Conservation (phyloP, 2,113 vertebrate genomes). For the Micromys minutus region DNA sequence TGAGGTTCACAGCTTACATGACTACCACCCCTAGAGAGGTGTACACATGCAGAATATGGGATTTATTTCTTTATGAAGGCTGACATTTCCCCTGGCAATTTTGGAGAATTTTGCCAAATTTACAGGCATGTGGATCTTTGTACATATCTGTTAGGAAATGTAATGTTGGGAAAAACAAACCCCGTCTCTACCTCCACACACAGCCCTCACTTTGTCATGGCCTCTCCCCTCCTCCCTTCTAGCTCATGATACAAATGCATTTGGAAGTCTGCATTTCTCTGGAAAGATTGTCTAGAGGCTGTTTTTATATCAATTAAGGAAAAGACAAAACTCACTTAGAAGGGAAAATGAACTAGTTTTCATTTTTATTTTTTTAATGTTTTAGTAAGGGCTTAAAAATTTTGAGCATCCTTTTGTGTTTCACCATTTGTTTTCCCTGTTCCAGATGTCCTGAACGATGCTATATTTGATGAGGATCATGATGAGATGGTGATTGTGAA, state of each 20-base stretch:
- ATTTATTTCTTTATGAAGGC: background rate
- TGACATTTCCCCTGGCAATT: background rate
- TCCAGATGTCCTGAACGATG: conserved; percentile 97
- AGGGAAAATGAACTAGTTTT: background rate
- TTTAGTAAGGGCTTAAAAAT: background rate
- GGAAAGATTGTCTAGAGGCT: background rate
- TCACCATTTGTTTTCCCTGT: conserved; percentile 56
- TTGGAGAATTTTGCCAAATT: background rate
- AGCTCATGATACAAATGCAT: background rate
- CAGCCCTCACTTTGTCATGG: background rate
- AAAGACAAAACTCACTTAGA: conserved; percentile 1
- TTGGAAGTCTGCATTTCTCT: conserved; percentile 25
- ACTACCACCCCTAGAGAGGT: background rate
- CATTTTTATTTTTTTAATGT: conserved; percentile 21
- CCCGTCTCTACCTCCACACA: background rate
- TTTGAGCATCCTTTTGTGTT: background rate
- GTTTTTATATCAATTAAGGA: background rate
- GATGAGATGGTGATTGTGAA: conserved; percentile 99
- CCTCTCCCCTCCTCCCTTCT: background rate
- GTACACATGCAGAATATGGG: background rate
- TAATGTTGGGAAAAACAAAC: background rate
- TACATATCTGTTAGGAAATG: background rate
- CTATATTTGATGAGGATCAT: conserved; percentile 98
- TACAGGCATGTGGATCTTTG: background rate
- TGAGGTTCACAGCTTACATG: background rate